Base-by-base conservation (phyloP, 2,888 invertebrate species). In the Hypercompe scribonia region DNA sequence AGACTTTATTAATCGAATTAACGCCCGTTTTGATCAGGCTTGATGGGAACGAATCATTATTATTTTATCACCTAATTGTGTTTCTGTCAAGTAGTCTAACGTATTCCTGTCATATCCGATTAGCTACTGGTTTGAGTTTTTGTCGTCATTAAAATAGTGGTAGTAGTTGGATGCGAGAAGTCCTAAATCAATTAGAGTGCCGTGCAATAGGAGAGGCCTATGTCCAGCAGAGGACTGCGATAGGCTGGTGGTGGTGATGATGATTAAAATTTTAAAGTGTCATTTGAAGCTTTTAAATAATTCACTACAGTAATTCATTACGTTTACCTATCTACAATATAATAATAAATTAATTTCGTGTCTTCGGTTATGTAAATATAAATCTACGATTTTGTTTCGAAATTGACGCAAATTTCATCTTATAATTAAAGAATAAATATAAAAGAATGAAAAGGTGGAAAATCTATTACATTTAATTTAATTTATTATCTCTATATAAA, bases 1-100 rank as follows among this genome's bases (percentile, higher is more conserved):
- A n/a, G 24, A 5, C 28, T 28, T 28, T 58, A 58, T 28, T 58
- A 13, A 72, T 42, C 74, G 66, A 70, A 73, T 68, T 72, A 58
- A 70, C 74, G 71, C 68, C 34, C 5, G 28, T 15, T 28, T 28
- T 58, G 58, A 58, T 28, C 58, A 58, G 28, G 1, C 5, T 58
- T 58, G 28, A 58, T 15, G 28, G 13, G 15, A 58, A 28, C 28
- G 13, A 58, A 28, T 28, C 4, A 28, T 58, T 58, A 28, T 58
- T 58, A 58, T 58, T 28, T 28, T 58, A 58, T 58, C 28, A 15
- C 58, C 11, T 58, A 58, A 28, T 58, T 28, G 28, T 54, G 4
- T 11, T 11, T 54, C 11, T 11, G 54, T 54, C 21, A 11, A 54
- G 11, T 11, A n/a, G 11, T n/a, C n/a, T 24, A 11, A 54, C n/a